phyloP scores from a whole-genome alignment of 2,888 invertebrate genomes.

The Thymelicus lineola region DNA sequence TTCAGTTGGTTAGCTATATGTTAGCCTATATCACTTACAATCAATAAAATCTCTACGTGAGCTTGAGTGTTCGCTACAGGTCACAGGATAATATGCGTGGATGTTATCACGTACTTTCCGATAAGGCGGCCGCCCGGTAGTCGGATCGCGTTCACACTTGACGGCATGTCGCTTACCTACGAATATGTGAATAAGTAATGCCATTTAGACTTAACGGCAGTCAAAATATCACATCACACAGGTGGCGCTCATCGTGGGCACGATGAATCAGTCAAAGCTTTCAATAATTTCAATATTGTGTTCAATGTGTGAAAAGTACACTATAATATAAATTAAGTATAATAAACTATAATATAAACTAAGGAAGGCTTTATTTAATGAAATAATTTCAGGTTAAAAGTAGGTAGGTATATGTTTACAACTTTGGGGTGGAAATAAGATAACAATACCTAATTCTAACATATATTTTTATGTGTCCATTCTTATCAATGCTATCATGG shows the following conservation, averaged over 20 bases:
- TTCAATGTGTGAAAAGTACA: not conserved
- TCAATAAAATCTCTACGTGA: too few species aligned
- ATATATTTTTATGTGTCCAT: too few species aligned
- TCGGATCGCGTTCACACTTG: slow-evolving; percentile 22
- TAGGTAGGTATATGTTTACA: too few species aligned
- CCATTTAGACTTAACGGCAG: slow-evolving; percentile 2
- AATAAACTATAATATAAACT: too few species aligned
- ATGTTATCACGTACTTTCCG: slow-evolving; percentile 22
- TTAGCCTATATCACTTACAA: too few species aligned
- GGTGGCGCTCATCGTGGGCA: not conserved
- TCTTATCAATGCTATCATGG: too few species aligned
- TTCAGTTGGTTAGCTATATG: too few species aligned
- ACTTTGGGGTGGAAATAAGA: too few species aligned
- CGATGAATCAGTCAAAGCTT: not conserved
- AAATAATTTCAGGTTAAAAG: too few species aligned
- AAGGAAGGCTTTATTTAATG: too few species aligned
- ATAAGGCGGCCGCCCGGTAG: slow-evolving; percentile 8
- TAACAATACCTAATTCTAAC: too few species aligned
- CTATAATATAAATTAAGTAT: too few species aligned
- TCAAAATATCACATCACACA: not conserved
- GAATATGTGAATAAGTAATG: slow-evolving; percentile 4
- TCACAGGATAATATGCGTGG: not conserved
- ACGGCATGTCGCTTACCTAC: not conserved
- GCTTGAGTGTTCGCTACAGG: not conserved
- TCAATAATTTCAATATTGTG: not conserved